phyloP scores from a whole-genome alignment of 2,888 invertebrate genomes.

The Chrysolina haemoptera region DNA sequence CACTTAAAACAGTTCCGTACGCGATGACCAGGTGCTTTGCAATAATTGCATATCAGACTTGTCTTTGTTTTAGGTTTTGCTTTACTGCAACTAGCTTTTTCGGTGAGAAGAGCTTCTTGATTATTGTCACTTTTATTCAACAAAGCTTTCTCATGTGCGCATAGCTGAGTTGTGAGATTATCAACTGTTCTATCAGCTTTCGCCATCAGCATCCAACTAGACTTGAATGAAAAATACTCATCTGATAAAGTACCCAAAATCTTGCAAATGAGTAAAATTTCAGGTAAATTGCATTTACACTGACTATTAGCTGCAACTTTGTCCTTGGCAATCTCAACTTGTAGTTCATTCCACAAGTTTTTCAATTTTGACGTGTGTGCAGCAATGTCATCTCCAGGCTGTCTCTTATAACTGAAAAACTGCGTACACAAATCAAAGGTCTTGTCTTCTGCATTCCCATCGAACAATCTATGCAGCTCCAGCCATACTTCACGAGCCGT shows the following conservation, averaged over 20 bases:
- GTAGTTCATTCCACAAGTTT: conserved; percentile 17
- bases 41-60: neutral
- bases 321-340: conserved; percentile 27
- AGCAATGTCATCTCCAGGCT: neutral
- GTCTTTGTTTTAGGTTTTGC: neutral
- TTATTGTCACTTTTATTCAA: conserved; percentile 1
- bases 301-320: conserved; percentile 9
- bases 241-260: conserved; percentile 25
- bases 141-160: conserved; percentile 17
- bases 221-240: neutral
- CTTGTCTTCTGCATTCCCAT: no score
- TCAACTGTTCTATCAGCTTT: conserved; percentile 11
- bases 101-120: neutral
- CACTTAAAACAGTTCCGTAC: conserved; percentile 7
- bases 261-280: conserved; percentile 27
- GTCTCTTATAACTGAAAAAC: neutral
- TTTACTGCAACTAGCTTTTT: neutral
- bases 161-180: conserved; percentile 32
- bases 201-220: no score
- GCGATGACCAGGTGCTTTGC: neutral
- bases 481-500: no score
- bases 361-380: neutral
- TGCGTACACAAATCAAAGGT: no score
- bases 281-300: conserved; percentile 27
- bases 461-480: no score